phyloP scores from a whole-genome alignment of 2,797 vertebrate species.

The Syndactyla subalaris region DNA sequence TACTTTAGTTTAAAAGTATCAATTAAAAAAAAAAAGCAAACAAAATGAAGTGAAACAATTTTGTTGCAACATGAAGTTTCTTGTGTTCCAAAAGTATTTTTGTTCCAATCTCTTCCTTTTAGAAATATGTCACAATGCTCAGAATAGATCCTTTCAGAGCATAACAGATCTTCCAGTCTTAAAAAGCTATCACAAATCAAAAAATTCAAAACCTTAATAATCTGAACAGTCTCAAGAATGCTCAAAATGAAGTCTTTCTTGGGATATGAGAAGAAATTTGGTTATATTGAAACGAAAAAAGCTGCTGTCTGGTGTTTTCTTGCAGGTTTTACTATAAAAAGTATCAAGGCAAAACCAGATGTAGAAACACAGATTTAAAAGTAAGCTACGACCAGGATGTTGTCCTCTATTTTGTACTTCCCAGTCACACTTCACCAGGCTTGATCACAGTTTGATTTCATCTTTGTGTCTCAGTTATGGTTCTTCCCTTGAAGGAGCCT shows the following conservation, averaged over 20 bases:
- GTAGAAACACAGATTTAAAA: neutral
- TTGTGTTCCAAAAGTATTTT: neutral
- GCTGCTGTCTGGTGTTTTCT: neutral
- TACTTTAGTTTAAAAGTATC: neutral
- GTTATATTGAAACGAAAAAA: neutral
- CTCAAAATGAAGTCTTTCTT: neutral
- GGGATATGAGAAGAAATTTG: neutral
- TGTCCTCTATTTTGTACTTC: neutral
- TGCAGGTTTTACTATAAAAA: neutral
- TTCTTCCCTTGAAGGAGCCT: neutral
- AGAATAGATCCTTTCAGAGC: neutral
- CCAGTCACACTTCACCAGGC: neutral
- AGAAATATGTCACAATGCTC: neutral
- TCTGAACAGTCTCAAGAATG: neutral
- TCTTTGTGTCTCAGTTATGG: neutral
- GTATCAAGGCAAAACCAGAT: neutral
- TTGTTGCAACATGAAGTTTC: neutral
- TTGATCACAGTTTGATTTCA: neutral
- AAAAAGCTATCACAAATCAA: neutral
- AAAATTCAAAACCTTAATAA: neutral
- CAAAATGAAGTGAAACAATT: neutral
- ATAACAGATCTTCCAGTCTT: neutral
- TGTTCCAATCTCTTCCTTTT: neutral
- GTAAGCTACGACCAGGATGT: neutral
- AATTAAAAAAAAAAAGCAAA: neutral